These are phyloP conservation scores for Probaryconus sp. DNA, from an alignment of 1,140 invertebrate species.

Conservation along the genomic window DNA sequence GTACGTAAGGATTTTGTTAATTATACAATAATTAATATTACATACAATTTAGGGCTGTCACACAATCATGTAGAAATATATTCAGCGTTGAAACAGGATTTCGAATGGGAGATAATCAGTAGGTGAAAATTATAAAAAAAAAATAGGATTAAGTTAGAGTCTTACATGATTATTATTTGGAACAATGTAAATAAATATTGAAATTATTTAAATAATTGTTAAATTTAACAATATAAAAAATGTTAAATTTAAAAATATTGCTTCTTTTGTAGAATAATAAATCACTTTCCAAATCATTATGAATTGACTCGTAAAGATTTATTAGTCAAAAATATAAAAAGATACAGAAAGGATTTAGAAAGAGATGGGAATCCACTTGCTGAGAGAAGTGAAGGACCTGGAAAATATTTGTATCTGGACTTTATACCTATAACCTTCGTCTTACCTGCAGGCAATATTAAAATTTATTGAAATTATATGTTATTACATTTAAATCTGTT, in stretches of 20 bases:
- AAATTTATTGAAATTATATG: slow-evolving; percentile 1
- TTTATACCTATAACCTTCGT: slow-evolving; percentile 96
- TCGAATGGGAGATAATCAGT: slow-evolving; percentile 94
- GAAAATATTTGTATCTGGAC: slow-evolving; percentile 89
- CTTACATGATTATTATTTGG: no score
- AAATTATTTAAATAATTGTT: slow-evolving; percentile 60
- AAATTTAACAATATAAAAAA: slow-evolving; percentile 22
- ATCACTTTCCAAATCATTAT: slow-evolving; percentile 96
- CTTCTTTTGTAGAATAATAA: slow-evolving; percentile 82
- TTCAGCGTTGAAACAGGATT: slow-evolving; percentile 96
- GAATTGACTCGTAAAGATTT: slow-evolving; percentile 96
- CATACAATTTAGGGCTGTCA: slow-evolving; percentile 87
- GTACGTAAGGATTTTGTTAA: neutral
- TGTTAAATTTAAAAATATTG: slow-evolving; percentile 13
- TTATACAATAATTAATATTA: slow-evolving; percentile 23
- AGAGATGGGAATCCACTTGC: slow-evolving; percentile 92
- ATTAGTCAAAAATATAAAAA: slow-evolving; percentile 96
- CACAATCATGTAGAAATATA: slow-evolving; percentile 91
- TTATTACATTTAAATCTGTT: no score
- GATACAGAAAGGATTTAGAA: slow-evolving; percentile 94
- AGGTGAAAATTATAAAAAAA: slow-evolving; percentile 69
- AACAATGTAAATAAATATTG: no score
- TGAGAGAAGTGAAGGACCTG: slow-evolving; percentile 85
- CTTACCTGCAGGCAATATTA: slow-evolving; percentile 84
- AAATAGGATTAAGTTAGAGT: no score